Evolutionary conservation across 2,113 vertebrate species (phyloP).

Genomic region (Camelus bactrianus): DNA sequence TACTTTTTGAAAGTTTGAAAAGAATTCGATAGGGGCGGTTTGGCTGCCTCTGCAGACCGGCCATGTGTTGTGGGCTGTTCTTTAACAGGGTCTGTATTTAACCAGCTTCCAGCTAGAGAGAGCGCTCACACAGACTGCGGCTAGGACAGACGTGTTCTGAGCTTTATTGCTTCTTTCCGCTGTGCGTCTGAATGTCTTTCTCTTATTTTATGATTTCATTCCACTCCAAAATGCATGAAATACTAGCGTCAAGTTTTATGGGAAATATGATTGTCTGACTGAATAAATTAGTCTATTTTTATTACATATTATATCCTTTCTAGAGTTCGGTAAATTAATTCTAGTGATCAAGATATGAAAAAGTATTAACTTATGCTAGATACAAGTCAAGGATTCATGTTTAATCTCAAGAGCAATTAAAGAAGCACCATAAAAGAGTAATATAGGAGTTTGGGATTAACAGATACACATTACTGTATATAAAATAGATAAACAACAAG

Average conservation of each 20-base stretch:
- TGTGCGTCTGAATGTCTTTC: background rate
- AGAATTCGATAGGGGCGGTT: background rate
- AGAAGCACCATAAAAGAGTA: background rate
- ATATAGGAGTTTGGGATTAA: too few relatives aligned
- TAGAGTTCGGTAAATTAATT: background rate
- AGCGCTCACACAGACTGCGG: too few relatives aligned
- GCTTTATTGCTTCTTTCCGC: background rate
- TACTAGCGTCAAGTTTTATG: background rate
- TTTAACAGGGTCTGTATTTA: background rate
- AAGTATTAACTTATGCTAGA: background rate
- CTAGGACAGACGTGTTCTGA: too few relatives aligned
- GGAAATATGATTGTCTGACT: background rate
- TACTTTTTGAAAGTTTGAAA: background rate
- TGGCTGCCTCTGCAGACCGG: too few relatives aligned
- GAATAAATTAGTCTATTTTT: too few relatives aligned
- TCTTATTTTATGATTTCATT: background rate
- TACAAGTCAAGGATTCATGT: background rate
- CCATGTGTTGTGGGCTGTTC: fast-evolving
- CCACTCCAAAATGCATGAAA: background rate
- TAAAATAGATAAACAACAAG: too few relatives aligned
- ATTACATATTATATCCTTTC: background rate
- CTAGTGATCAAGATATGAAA: background rate
- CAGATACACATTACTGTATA: too few relatives aligned
- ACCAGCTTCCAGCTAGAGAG: background rate
- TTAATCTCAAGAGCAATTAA: background rate